phyloP scores from a whole-genome alignment of 2,797 vertebrate species.

The Sphenodon punctatus region DNA sequence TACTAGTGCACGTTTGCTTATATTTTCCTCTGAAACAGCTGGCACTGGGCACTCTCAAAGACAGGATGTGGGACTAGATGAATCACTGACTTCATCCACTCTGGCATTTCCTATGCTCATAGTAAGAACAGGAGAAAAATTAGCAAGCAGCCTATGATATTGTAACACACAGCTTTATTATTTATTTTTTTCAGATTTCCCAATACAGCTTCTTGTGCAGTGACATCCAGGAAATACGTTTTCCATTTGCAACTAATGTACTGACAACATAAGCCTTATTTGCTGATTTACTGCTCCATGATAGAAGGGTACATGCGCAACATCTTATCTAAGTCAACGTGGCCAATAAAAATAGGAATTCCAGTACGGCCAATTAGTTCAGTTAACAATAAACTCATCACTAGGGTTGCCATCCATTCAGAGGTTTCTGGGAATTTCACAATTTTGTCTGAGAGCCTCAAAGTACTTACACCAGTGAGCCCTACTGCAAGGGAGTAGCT shows the following conservation, averaged over 20 bases:
- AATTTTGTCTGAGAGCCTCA: too few species aligned
- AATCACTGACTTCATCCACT: too few species aligned
- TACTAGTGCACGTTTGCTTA: background rate
- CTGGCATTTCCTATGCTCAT: too few species aligned
- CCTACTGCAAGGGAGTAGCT: too few species aligned
- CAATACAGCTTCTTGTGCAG: background rate
- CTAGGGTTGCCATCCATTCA: background rate
- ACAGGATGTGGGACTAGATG: too few species aligned
- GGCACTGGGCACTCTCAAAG: too few species aligned
- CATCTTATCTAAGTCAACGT: constrained; percentile 12
- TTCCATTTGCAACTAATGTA: constrained; percentile 10
- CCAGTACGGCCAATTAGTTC: constrained; percentile 2
- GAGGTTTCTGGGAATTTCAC: background rate
- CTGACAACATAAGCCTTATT: constrained; percentile 12
- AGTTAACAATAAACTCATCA: background rate
- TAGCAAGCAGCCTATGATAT: too few species aligned
- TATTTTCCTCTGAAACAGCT: background rate
- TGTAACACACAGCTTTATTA: background rate
- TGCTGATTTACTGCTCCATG: constrained; percentile 12
- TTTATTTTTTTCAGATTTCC: constrained; percentile 10
- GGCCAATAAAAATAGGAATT: constrained; percentile 15
- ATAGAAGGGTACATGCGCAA: background rate
- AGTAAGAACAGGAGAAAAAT: too few species aligned
- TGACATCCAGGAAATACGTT: constrained; percentile 26
- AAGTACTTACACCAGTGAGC: too few species aligned